Evolutionary conservation across 2,888 invertebrate species (phyloP).

Genomic region (Cantharis lateralis): DNA sequence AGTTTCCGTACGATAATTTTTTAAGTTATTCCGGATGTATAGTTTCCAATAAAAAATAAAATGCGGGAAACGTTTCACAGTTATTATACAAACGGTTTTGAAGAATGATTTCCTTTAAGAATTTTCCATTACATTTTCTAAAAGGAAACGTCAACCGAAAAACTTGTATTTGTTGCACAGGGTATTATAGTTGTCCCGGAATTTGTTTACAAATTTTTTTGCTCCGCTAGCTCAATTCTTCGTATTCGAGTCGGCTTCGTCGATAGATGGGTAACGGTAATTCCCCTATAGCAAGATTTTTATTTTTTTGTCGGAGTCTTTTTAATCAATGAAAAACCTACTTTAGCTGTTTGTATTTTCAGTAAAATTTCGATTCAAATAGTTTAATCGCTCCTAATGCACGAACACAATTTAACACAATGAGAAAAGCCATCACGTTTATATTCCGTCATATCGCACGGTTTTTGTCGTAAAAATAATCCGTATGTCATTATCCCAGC

Average conservation of each 20-base stretch:
- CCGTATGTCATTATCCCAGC: background rate
- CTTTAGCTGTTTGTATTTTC: background rate
- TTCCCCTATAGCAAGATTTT: background rate
- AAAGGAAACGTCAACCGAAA: background rate
- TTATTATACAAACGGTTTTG: background rate
- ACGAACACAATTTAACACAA: background rate
- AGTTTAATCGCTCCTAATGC: background rate
- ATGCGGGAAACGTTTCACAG: background rate
- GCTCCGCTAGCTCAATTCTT: background rate
- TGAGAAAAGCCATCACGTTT: background rate
- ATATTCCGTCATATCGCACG: background rate
- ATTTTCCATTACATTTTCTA: background rate
- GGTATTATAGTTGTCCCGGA: background rate
- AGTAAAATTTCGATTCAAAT: background rate
- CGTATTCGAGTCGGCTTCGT: background rate
- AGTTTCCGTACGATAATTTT: background rate
- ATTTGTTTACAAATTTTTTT: background rate
- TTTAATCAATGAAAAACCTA: background rate
- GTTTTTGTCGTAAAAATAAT: background rate
- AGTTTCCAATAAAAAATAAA: background rate
- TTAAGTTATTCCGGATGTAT: background rate
- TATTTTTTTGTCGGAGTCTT: background rate
- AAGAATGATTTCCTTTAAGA: background rate
- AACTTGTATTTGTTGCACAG: background rate
- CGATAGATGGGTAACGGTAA: background rate